These are phyloP conservation scores for Lissocephala sabroskyi DNA, from an alignment of 2,888 invertebrate genomes.

Conservation along the genomic window DNA sequence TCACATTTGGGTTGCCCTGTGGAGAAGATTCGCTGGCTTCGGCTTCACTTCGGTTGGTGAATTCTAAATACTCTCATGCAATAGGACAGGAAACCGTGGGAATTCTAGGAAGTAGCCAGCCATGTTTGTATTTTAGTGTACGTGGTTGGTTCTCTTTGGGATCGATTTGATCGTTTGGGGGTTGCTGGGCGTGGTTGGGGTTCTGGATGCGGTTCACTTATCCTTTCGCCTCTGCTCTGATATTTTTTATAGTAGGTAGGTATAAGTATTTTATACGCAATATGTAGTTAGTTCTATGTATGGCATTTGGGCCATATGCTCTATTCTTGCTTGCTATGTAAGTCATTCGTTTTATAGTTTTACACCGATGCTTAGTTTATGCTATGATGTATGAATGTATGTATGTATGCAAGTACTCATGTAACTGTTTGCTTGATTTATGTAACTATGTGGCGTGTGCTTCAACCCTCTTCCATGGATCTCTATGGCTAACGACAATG, in stretches of 20 bases:
- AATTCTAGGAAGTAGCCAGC: too few relatives aligned
- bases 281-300: too few relatives aligned
- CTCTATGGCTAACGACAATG: constrained; percentile 6
- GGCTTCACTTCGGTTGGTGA: too few relatives aligned
- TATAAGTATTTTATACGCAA: constrained; percentile 7
- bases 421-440: constrained; percentile 44
- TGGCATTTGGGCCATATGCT: too few relatives aligned
- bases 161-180: constrained; percentile 9
- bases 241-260: too few relatives aligned
- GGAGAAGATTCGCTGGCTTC: too few relatives aligned
- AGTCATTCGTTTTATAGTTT: too few relatives aligned
- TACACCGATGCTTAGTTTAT: constrained; percentile 49
- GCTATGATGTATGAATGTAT: constrained; percentile 31
- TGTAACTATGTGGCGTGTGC: constrained; percentile 24
- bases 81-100: too few relatives aligned
- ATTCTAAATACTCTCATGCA: too few relatives aligned
- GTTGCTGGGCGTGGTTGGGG: constrained; percentile 17
- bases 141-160: constrained; percentile 1
- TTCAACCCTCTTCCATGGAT: background rate
- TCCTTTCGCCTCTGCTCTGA: too few relatives aligned
- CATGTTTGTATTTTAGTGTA: too few relatives aligned
- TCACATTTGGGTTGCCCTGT: too few relatives aligned
- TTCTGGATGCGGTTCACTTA: background rate
- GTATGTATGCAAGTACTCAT: constrained; percentile 16
- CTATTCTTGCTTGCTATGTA: constrained; percentile 32